Evolutionary conservation across 2,113 vertebrate species (phyloP), one percentile per base, ranked within the genome.

Genomic region (Hypocryptadius cinnamomeus): DNA sequence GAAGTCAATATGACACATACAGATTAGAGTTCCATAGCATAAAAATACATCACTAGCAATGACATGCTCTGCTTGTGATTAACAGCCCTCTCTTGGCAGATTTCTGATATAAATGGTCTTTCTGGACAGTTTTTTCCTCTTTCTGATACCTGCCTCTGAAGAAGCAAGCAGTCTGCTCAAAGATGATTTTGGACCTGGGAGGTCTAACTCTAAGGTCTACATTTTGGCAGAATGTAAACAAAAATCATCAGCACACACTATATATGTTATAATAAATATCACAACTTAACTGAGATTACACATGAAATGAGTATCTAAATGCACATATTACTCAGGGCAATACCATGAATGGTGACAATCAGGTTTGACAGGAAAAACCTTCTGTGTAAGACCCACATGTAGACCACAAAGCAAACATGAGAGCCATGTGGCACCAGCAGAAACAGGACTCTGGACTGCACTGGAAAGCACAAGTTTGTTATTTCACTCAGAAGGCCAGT

Each of bases 1-100:
- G 94, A 97, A 97, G 96, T 97, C 97, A 97, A 93, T 93, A 96
- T 96, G 97, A 98, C 97, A 98, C 70, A 65, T 91, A 95, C 57
- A 96, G 95, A 96, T 97, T 95, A 96, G 96, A 97, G 97, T 97
- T 97, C 97, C 97, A 94, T 78, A 97, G 97, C 96, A 92, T 89
- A 95, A 94, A 97, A 95, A 91, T 92, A 96, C 82, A 90, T 95
- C 91, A 96, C 94, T 90, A 96, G 97, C 96, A 89, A 96, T 68
- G 95, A 97, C 97, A 97, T 96, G 96, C 97, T 96, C 89, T 4
- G 86, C 89, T 96, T 95, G 95, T 84, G 85, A 96, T 94, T 96
- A 95, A 95, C 92, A 90, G 90, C 83, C 71, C 77, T 84, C 10
- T 22, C 92, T 95, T 84, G 96, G 96, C 96, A 83, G 95, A 90